Evolutionary conservation across 2,113 vertebrate species (phyloP), one percentile per base, ranked within the genome.

Genomic region (Pangasianodon hypophthalmus): DNA sequence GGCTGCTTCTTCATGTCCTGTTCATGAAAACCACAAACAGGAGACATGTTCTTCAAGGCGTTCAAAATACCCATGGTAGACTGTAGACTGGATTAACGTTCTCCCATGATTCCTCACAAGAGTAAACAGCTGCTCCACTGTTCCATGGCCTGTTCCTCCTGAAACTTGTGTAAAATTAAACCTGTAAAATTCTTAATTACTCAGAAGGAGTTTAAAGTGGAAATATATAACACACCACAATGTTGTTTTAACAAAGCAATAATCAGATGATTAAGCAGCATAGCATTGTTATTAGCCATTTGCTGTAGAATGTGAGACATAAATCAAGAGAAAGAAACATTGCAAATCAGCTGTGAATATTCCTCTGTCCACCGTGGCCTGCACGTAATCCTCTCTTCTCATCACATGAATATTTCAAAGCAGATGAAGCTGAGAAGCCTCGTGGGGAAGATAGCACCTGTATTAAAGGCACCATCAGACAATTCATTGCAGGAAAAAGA

Each of bases 361-460:
- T 48, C 77, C 58, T 83, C 41, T 10, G 60, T 84, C 56, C 56
- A 60, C 14, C 46, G 19, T 24, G 24, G 56, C 13, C 73, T 67
- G 54, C 16, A 54, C 16, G 4, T 16, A 52, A 73, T 81, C 69
- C 67, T n/a, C 21, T 82, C 58, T 85, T 32, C 86, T n/a, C 73
- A 18, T 73, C n/a, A 6, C 16, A 90, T 90, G 73, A 69, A 90
- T 88, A 88, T 85, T 91, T 88, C n/a, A 85, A 37, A 13, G 29
- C 32, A 62, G 60, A 18, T 18, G 46, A 88, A 85, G 60, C 21
- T 19, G 11, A 32, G 24, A 41, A 58, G 26, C 82, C 82, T 88
- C 32, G 2, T 26, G 21, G 86, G 81, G 60, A 46, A 87, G 41
- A 81, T 60, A 19, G 58, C 14, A 48, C n/a, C 69, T 73, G 81